Conservation (phyloP, 2,888 invertebrate genomes). For the Scaptomyza cyrtandrae region DNA sequence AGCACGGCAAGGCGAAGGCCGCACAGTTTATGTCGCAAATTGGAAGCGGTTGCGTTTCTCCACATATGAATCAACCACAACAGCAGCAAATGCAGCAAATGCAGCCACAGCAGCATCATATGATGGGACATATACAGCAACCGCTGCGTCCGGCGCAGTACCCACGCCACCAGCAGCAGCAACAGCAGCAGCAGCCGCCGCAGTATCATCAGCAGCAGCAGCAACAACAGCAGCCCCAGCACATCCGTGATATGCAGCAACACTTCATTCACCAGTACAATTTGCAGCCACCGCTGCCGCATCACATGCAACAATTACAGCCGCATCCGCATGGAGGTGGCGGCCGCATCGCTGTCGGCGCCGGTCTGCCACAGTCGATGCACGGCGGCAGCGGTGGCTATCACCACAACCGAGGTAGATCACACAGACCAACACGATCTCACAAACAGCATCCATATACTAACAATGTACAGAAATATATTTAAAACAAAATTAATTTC, state of each 20-base stretch:
- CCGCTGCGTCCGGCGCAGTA: conserved; percentile 17
- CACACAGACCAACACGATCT: conserved; percentile 83
- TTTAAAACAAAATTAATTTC: conserved; percentile 80
- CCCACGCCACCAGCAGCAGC: conserved; percentile 44
- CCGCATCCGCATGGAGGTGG: conserved; percentile 52
- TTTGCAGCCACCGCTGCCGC: conserved; percentile 63
- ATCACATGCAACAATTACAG: conserved; percentile 70
- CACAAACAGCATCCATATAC: conserved; percentile 85
- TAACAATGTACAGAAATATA: conserved; percentile 83
- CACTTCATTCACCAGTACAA: conserved; percentile 54
- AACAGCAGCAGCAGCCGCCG: conserved; percentile 24
- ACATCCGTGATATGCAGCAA: conserved; percentile 33
- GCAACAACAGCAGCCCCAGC: conserved; percentile 29
- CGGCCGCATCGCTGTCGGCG: conserved; percentile 49
- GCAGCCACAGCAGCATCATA: conserved; percentile 46
- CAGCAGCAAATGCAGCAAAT: conserved; percentile 40
- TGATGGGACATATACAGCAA: conserved; percentile 48
- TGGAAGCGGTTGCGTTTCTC: conserved; percentile 38
- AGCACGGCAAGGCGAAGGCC: conserved; percentile 85
- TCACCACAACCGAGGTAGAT: conserved; percentile 85
- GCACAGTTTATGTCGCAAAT: conserved; percentile 81
- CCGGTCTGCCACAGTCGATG: conserved; percentile 56
- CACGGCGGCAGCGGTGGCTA: conserved; percentile 56
- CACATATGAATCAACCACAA: conserved; percentile 49
- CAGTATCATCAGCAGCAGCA: conserved; percentile 15